Evolutionary conservation across 2,797 vertebrate genomes (phyloP).

Genomic region (Cuculus canorus): DNA sequence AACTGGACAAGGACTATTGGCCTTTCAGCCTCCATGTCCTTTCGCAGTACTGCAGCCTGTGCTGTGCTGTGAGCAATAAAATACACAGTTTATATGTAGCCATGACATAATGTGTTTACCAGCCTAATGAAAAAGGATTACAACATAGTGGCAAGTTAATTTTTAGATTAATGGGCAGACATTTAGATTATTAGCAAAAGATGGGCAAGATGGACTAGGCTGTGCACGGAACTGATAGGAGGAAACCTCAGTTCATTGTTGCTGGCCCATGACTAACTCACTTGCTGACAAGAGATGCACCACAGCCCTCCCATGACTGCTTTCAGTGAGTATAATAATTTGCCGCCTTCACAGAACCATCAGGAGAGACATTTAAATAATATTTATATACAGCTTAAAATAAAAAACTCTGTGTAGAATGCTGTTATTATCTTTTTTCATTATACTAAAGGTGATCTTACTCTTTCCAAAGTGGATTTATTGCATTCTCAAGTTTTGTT

Average conservation of each 20-base stretch:
- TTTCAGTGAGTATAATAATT: neutral
- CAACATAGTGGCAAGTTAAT: neutral
- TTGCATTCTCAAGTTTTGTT: neutral
- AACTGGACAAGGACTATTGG: neutral
- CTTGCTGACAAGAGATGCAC: neutral
- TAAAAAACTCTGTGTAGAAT: neutral
- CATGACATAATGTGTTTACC: neutral
- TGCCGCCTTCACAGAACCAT: neutral
- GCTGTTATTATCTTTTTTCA: accelerated
- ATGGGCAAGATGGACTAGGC: neutral
- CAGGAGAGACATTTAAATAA: neutral
- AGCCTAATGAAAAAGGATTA: neutral
- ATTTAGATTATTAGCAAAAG: neutral
- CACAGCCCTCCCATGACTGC: neutral
- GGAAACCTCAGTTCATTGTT: neutral
- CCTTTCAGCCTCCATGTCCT: neutral
- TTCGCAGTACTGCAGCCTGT: neutral
- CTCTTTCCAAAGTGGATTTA: neutral
- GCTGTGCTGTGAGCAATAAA: neutral
- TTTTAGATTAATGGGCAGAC: neutral
- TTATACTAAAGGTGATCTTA: neutral
- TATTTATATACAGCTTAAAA: neutral
- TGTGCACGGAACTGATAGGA: accelerated
- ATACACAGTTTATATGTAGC: neutral
- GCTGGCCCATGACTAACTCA: accelerated